phyloP scores from a whole-genome alignment of 2,797 vertebrate species.

The Enteromius radiatus region DNA sequence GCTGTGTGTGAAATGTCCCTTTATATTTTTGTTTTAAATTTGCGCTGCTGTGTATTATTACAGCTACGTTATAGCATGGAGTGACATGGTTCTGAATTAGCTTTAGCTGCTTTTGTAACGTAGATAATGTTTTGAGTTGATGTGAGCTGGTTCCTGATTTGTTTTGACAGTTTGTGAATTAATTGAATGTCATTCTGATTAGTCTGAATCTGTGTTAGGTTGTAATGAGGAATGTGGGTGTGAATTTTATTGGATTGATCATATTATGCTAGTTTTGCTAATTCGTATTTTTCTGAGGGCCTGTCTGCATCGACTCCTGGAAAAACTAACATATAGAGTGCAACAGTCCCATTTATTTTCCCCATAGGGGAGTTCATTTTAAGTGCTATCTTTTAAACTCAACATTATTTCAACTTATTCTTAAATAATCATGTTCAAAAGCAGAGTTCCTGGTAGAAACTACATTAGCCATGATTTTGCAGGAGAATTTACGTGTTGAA shows the following conservation, averaged over 20 bases:
- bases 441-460: background rate
- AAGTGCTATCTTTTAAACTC: background rate
- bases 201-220: background rate
- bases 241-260: slow-evolving; percentile 10
- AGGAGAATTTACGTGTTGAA: background rate
- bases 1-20: slow-evolving; percentile 30
- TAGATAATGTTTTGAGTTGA: slow-evolving; percentile 1
- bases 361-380: background rate
- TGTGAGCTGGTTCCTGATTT: background rate
- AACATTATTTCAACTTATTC: background rate
- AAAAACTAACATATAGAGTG: slow-evolving; percentile 32
- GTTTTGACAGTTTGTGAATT: background rate
- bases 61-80: background rate
- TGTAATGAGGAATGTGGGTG: background rate
- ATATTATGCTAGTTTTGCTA: background rate
- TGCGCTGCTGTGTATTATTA: background rate
- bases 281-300: background rate
- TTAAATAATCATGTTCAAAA: background rate
- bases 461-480: background rate
- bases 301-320: background rate
- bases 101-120: background rate
- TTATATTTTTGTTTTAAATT: background rate
- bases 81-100: background rate
- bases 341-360: slow-evolving; percentile 20
- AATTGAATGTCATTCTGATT: background rate